A percentile compares a stretch with the other conserved stretches of the same genome.
Evolutionary conservation across 2,888 invertebrate genomes (phyloP).

Genomic region (Eucera pruinosa): DNA sequence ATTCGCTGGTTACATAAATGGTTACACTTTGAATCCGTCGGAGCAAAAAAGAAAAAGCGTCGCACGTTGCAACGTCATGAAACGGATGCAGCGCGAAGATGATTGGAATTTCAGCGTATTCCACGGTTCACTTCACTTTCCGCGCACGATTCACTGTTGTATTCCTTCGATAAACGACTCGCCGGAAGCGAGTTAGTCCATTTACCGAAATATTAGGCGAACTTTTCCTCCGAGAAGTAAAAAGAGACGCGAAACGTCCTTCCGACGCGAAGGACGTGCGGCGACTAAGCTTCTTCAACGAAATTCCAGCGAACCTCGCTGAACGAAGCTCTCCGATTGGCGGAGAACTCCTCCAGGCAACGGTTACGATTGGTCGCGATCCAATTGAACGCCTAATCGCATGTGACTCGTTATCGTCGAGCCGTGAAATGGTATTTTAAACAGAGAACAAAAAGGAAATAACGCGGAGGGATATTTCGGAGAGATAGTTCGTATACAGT

Average conservation of each 20-base stretch:
- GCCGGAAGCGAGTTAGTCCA: background rate
- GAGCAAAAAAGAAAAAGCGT: no score
- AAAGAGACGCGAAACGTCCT: conserved; percentile 17
- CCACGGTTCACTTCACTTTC: no score
- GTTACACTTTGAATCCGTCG: no score
- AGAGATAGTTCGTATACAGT: no score
- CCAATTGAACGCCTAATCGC: conserved; percentile 27
- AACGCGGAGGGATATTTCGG: no score
- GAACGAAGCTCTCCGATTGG: conserved; percentile 58
- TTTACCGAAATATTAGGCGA: conserved; percentile 10
- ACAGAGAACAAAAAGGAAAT: conserved; percentile 18
- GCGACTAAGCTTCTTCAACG: conserved; percentile 57
- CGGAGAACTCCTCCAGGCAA: conserved; percentile 41
- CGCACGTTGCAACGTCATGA: no score
- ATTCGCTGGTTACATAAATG: no score
- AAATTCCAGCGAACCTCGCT: conserved; percentile 40
- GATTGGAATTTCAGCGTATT: no score
- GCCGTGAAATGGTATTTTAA: conserved; percentile 37
- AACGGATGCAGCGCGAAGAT: no score
- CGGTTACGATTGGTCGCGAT: conserved; percentile 37
- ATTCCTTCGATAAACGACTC: background rate
- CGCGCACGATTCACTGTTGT: background rate
- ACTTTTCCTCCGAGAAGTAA: background rate
- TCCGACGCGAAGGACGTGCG: conserved; percentile 54
- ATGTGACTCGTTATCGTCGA: conserved; percentile 39